These are phyloP conservation scores for Protobothrops flavoviridis DNA, from an alignment of 2,113 vertebrate species.

Conservation along the genomic window DNA sequence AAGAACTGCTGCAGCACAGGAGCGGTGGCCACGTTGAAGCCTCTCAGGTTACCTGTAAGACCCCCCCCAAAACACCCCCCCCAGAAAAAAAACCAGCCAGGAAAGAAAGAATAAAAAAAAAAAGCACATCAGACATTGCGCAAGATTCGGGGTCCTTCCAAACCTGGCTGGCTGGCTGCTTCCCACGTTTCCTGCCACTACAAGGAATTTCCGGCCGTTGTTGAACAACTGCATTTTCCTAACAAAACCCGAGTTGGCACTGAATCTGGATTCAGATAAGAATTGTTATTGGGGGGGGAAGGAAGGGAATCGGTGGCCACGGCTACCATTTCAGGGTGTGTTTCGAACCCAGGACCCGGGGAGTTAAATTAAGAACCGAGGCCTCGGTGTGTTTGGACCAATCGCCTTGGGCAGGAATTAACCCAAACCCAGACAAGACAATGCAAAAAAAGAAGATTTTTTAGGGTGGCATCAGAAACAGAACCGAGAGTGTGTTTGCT, in stretches of 20 bases:
- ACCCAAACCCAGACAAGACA: background rate
- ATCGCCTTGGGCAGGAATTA: background rate
- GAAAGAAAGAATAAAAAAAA: no score
- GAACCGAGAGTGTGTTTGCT: background rate
- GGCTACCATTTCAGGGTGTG: background rate
- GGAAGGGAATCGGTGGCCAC: background rate
- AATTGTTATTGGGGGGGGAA: rapidly evolving
- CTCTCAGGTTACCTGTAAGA: conserved; percentile 79
- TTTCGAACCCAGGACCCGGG: background rate
- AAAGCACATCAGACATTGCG: rapidly evolving
- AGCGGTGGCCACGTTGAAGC: conserved; percentile 79
- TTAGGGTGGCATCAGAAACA: no score
- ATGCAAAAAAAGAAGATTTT: background rate
- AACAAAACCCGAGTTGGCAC: background rate
- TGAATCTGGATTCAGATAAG: background rate
- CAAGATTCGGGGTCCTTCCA: background rate
- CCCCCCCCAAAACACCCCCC: background rate
- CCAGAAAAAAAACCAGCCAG: background rate
- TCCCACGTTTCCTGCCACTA: background rate
- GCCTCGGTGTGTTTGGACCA: background rate
- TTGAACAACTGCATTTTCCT: background rate
- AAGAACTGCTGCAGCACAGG: conserved; percentile 92
- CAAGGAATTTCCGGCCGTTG: background rate
- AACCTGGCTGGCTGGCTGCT: background rate
- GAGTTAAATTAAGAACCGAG: background rate